Evolutionary conservation across 2,888 invertebrate genomes (phyloP).

Genomic region (Lasioglossum morio): DNA sequence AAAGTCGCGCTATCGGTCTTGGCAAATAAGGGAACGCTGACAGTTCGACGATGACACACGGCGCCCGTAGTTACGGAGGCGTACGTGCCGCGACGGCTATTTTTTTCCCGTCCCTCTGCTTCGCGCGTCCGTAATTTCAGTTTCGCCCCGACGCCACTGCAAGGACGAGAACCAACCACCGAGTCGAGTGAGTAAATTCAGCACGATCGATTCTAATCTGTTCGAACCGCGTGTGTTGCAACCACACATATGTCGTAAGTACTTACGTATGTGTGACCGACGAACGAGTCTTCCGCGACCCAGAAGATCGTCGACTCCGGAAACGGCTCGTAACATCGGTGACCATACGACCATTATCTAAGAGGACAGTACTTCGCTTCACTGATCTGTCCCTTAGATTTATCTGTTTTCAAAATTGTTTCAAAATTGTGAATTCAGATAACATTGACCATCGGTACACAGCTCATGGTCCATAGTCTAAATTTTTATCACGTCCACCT

Average conservation of each 20-base stretch:
- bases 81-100: slow-evolving; percentile 66
- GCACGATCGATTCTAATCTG: slow-evolving; percentile 52
- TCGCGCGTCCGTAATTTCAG: slow-evolving; percentile 54
- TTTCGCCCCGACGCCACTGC: slow-evolving; percentile 22
- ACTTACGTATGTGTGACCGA: not conserved
- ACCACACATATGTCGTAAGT: not conserved
- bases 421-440: not conserved
- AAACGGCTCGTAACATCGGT: not conserved
- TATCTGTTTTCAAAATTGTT: not conserved
- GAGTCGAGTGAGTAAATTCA: slow-evolving; percentile 49
- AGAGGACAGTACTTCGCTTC: not conserved
- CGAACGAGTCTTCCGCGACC: not conserved
- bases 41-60: slow-evolving; percentile 68
- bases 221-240: not conserved
- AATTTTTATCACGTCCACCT: too few species aligned
- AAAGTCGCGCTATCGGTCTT: slow-evolving; percentile 73
- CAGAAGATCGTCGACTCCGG: not conserved
- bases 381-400: not conserved
- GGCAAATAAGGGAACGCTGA: slow-evolving; percentile 73
- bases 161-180: slow-evolving; percentile 37
- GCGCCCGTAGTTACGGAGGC: slow-evolving; percentile 53
- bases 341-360: too few species aligned
- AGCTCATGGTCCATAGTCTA: too few species aligned
- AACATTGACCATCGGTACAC: not conserved
- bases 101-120: slow-evolving; percentile 52